phyloP scores from a whole-genome alignment of 2,113 vertebrate genomes.

The Sebastes fasciatus region DNA sequence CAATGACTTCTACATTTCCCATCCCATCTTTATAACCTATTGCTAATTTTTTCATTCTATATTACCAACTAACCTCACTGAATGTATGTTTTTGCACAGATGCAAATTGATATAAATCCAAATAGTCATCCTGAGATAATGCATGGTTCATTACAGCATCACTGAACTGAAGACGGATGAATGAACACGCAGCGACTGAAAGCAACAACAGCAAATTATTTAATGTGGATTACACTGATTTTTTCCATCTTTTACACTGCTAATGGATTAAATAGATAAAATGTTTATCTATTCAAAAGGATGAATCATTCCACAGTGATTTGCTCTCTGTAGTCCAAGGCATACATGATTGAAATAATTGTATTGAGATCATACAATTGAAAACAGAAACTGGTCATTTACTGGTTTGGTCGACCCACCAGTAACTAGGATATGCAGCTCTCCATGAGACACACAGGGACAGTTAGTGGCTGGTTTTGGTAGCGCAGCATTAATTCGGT shows the following conservation, averaged over 20 bases:
- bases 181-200: not conserved
- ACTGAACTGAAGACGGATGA: not conserved
- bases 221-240: conserved; percentile 7
- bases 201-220: not conserved
- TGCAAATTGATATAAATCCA: not conserved
- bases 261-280: not conserved
- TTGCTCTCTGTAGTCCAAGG: not conserved
- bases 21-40: not conserved
- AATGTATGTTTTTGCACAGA: not conserved
- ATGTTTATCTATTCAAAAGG: not conserved
- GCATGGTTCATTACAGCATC: not conserved
- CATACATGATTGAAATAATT: not conserved
- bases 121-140: not conserved
- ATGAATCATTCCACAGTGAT: not conserved
- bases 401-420: not conserved
- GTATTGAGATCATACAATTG: not conserved
- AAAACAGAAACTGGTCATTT: conserved; percentile 4
- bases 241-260: not conserved
- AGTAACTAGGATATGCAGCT: not conserved
- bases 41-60: too few species aligned
- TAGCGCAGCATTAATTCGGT: conserved; percentile 30
- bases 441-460: not conserved
- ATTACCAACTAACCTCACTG: not conserved
- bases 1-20: not conserved
- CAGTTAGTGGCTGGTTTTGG: conserved; percentile 36